Evolutionary conservation across 1,140 invertebrate genomes (phyloP).

Genomic region (Lucilia sericata): DNA sequence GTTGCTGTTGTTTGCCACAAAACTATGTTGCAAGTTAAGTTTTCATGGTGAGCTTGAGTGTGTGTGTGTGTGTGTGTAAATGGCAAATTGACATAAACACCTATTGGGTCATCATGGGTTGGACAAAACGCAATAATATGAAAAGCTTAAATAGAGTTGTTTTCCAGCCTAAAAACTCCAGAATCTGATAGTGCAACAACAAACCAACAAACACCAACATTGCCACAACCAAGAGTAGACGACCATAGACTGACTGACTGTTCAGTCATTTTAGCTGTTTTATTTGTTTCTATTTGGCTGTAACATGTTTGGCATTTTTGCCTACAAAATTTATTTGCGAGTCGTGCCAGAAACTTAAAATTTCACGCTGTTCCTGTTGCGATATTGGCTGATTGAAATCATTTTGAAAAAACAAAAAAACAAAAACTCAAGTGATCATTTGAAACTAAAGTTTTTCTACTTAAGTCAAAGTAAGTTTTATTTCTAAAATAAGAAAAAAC

Average conservation of each 20-base stretch:
- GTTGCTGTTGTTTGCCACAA: too few species aligned
- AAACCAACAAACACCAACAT: background rate
- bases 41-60: too few species aligned
- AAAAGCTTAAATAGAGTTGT: constrained; percentile 28
- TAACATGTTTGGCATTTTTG: constrained; percentile 42
- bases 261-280: background rate
- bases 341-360: constrained; percentile 39
- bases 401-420: too few species aligned
- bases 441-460: background rate
- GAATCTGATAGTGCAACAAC: background rate
- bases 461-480: background rate
- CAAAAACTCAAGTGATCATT: background rate
- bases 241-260: background rate
- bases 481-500: too few species aligned
- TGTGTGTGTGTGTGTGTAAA: background rate
- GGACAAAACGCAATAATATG: constrained; percentile 29
- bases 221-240: too few species aligned
- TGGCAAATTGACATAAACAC: constrained; percentile 31
- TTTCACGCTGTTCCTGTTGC: constrained; percentile 37
- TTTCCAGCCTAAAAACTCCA: background rate
- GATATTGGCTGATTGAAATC: constrained; percentile 32
- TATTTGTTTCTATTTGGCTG: constrained; percentile 7
- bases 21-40: background rate
- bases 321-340: constrained; percentile 35
- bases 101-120: constrained; percentile 44